A percentile compares a stretch with the other conserved stretches of the same genome.
Conservation (phyloP, 2,888 invertebrate genomes). For the Nomada lathburiana region DNA sequence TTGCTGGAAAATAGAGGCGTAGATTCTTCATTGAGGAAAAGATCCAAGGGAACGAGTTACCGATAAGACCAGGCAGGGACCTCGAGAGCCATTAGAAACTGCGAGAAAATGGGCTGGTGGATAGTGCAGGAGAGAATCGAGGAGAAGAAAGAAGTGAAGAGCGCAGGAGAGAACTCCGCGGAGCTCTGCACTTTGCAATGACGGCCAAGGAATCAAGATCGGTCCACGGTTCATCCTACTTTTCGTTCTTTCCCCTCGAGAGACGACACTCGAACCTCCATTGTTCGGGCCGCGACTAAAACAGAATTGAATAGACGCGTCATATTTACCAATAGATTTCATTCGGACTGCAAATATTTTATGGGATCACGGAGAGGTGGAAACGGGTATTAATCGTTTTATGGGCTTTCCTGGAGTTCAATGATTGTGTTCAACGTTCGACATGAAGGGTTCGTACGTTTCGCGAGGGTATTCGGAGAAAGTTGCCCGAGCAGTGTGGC, state of each 20-base stretch:
- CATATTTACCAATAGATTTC: conserved; percentile 54
- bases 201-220: conserved; percentile 57
- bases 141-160: conserved; percentile 41
- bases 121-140: conserved; percentile 22
- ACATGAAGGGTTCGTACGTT: not conserved
- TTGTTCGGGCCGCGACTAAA: conserved; percentile 57
- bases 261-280: conserved; percentile 60
- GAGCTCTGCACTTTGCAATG: conserved; percentile 52
- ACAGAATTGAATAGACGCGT: conserved; percentile 58
- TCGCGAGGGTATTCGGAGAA: not conserved
- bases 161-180: conserved; percentile 34
- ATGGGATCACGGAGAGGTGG: not conserved
- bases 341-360: conserved; percentile 42
- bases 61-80: conserved; percentile 52
- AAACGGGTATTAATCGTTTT: not conserved
- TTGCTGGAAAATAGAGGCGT: conserved; percentile 37
- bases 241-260: conserved; percentile 44
- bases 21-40: conserved; percentile 49
- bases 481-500: not conserved
- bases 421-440: not conserved
- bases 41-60: conserved; percentile 50
- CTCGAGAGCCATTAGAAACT: conserved; percentile 55
- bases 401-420: not conserved
- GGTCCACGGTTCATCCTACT: conserved; percentile 57
- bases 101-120: conserved; percentile 51